These are phyloP conservation scores for Lasioglossum calceatum DNA, from an alignment of 2,888 invertebrate species.

Conservation along the genomic window DNA sequence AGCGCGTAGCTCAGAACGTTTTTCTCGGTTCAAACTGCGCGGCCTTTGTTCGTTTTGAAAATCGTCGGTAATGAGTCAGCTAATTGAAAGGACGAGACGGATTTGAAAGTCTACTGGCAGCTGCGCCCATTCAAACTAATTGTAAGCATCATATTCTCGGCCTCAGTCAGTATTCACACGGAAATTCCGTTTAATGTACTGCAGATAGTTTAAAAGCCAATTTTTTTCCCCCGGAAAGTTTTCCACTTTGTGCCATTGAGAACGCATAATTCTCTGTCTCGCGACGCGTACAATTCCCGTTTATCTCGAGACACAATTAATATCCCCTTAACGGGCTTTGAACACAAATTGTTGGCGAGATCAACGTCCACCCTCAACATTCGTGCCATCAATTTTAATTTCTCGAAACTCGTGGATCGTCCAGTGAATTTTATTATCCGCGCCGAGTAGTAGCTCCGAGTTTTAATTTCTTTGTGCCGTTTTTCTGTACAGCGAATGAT, in stretches of 20 bases:
- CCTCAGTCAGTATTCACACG: not conserved
- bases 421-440: not conserved
- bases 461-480: not conserved
- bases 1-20: not conserved
- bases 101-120: constrained; percentile 30
- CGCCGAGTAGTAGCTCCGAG: not conserved
- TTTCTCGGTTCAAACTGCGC: not conserved
- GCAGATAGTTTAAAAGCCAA: not conserved
- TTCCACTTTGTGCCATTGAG: not conserved
- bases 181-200: constrained; percentile 12
- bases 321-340: not conserved
- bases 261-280: not conserved
- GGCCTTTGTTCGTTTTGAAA: constrained; percentile 4
- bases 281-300: not conserved
- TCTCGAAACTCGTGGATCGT: not conserved
- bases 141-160: constrained; percentile 21
- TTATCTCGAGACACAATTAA: not conserved
- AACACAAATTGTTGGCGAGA: not conserved
- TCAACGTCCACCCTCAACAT: not conserved
- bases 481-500: not conserved
- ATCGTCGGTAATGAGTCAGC: constrained; percentile 40
- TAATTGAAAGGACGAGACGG: constrained; percentile 39
- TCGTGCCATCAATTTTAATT: not conserved
- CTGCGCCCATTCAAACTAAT: constrained; percentile 17
- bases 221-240: not conserved